Evolutionary conservation across 2,113 vertebrate genomes (phyloP).

Genomic region (Elgaria multicarinata): DNA sequence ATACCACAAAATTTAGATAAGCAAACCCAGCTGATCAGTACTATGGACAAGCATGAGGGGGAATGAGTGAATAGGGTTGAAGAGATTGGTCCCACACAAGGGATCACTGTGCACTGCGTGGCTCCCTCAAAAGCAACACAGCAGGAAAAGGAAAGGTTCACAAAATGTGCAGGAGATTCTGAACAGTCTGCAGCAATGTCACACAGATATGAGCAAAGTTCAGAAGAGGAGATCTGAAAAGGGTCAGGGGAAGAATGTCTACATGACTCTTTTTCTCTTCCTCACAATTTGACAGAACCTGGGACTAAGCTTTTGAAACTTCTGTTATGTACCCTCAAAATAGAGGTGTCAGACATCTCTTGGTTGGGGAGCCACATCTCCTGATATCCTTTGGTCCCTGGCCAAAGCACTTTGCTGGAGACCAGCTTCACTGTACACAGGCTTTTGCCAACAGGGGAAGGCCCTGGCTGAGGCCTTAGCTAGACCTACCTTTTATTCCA

Average conservation of each 20-base stretch:
- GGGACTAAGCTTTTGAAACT: not conserved
- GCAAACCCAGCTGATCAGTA: not conserved
- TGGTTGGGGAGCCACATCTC: too few relatives aligned
- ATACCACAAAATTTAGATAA: too few relatives aligned
- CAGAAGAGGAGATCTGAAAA: not conserved
- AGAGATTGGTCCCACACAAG: not conserved
- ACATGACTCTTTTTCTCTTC: not conserved
- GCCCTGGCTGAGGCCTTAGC: too few relatives aligned
- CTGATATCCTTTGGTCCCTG: too few relatives aligned
- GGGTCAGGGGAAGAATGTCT: not conserved
- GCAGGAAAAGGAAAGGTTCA: not conserved
- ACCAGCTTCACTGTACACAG: too few relatives aligned
- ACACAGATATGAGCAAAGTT: not conserved
- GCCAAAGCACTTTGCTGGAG: not conserved
- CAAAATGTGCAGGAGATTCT: not conserved
- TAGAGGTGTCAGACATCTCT: too few relatives aligned
- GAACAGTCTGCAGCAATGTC: not conserved
- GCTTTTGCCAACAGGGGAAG: too few relatives aligned
- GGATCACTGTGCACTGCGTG: not conserved
- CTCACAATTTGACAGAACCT: not conserved
- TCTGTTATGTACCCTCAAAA: not conserved
- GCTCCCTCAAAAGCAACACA: not conserved
- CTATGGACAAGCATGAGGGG: not conserved
- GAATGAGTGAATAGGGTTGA: not conserved
- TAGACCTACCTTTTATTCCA: too few relatives aligned